phyloP scores from a whole-genome alignment of 2,888 invertebrate species.

The Hybos culiciformis region DNA sequence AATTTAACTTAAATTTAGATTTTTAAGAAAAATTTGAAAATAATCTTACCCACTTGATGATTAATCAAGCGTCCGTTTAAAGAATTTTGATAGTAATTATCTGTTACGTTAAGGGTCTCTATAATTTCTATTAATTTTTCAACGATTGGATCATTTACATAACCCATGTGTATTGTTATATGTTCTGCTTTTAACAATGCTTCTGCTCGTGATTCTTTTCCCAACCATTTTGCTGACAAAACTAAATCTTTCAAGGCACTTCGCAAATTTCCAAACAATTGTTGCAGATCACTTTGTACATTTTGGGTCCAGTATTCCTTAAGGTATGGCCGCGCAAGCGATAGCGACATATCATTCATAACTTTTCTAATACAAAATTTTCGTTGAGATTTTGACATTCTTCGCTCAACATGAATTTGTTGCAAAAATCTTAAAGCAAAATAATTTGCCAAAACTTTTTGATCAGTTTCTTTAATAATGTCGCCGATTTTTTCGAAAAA shows the following conservation, averaged over 20 bases:
- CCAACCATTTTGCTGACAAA: neutral
- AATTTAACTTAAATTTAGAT: too few relatives aligned
- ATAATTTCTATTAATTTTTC: neutral
- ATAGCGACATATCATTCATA: neutral
- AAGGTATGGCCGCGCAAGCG: neutral
- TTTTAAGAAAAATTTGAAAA: too few relatives aligned
- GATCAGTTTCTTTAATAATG: neutral
- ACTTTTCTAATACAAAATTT: neutral
- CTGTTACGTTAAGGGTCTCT: neutral
- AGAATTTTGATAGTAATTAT: slow-evolving; percentile 1
- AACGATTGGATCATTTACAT: neutral
- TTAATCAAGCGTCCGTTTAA: too few relatives aligned
- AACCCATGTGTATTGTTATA: neutral
- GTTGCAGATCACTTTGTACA: neutral
- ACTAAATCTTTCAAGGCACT: neutral
- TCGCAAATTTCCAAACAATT: neutral
- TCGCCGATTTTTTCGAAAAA: neutral
- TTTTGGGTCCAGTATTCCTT: neutral
- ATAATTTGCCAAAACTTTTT: slow-evolving; percentile 4
- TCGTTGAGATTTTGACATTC: neutral
- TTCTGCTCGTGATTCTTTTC: neutral
- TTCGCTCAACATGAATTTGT: neutral
- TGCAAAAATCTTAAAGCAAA: slow-evolving; percentile 3
- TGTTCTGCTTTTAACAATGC: neutral
- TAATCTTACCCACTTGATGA: too few relatives aligned